These are phyloP conservation scores for Vulpes vulpes DNA, from an alignment of 2,113 vertebrate genomes.

Conservation along the genomic window DNA sequence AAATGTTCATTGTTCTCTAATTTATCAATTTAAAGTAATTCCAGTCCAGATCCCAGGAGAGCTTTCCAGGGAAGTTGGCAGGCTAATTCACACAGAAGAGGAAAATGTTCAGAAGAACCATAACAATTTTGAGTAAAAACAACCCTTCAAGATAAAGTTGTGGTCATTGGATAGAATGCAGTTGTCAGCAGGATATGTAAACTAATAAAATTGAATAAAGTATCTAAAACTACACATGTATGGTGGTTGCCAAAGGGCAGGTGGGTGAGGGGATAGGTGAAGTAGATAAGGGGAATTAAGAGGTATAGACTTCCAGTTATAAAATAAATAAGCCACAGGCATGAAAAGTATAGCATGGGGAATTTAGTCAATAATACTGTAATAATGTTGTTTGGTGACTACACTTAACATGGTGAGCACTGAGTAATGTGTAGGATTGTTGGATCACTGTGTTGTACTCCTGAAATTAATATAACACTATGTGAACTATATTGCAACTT, in stretches of 20 bases:
- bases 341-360: background rate
- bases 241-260: background rate
- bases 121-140: background rate
- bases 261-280: background rate
- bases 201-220: background rate
- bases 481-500: background rate
- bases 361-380: background rate
- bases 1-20: background rate
- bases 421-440: background rate
- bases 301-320: background rate
- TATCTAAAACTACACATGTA: background rate
- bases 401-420: background rate
- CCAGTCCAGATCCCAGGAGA: background rate
- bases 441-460: background rate
- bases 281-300: background rate
- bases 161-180: background rate
- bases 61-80: background rate
- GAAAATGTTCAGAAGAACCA: background rate
- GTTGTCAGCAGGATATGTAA: background rate
- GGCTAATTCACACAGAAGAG: background rate
- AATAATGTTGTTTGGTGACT: background rate
- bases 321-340: background rate
- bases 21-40: background rate
- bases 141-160: background rate
- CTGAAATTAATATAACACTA: background rate